Evolutionary conservation across 2,888 invertebrate genomes (phyloP).

Genomic region (Sturmia bella): DNA sequence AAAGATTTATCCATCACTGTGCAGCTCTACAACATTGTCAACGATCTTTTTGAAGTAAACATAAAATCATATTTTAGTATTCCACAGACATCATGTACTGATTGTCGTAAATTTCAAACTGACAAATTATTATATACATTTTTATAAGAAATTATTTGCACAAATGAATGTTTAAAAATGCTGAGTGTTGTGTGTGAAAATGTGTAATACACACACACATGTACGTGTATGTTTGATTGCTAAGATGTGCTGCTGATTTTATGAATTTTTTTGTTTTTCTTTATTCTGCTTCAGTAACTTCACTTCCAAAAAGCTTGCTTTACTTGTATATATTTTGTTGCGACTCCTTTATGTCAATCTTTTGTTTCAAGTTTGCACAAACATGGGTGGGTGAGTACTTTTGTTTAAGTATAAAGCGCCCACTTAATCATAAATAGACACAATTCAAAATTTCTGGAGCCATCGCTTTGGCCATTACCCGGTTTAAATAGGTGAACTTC

Average conservation of each 20-base stretch:
- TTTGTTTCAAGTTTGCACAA: slow-evolving; percentile 26
- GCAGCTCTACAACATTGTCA: neutral
- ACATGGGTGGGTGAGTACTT: neutral
- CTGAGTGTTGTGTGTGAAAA: slow-evolving; percentile 5
- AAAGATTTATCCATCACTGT: slow-evolving; percentile 11
- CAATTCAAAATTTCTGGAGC: no score
- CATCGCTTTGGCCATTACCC: no score
- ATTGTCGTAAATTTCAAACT: slow-evolving; percentile 55
- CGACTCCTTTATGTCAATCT: slow-evolving; percentile 34
- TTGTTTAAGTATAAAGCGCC: neutral
- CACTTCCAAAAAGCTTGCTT: slow-evolving; percentile 23
- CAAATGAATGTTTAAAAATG: slow-evolving; percentile 22
- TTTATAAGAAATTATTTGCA: slow-evolving; percentile 33
- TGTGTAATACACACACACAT: no score
- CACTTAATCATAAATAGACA: no score
- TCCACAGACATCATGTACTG: slow-evolving; percentile 56
- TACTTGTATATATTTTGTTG: slow-evolving; percentile 10
- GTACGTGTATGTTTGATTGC: no score
- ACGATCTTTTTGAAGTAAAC: slow-evolving; percentile 18
- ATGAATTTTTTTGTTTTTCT: slow-evolving; percentile 23
- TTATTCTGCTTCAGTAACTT: slow-evolving; percentile 22
- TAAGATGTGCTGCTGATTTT: slow-evolving; percentile 19
- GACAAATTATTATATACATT: slow-evolving; percentile 55
- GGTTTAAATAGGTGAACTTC: no score
- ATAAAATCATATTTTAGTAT: slow-evolving; percentile 56